Evolutionary conservation across 2,797 vertebrate genomes (phyloP).

Genomic region (Numenius phaeopus): DNA sequence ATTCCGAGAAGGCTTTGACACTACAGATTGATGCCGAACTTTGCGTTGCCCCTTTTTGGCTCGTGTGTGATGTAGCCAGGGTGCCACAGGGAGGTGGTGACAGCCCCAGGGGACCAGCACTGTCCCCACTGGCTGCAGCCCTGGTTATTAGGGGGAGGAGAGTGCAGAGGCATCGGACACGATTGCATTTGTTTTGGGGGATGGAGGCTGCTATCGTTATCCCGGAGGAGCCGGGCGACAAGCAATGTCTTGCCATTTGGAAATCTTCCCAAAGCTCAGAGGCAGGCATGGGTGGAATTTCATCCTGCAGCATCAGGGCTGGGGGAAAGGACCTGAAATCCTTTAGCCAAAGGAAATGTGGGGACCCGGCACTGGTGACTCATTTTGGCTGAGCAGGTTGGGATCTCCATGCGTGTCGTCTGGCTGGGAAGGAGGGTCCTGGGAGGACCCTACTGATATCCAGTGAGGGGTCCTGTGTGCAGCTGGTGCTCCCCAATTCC

Average conservation of each 20-base stretch:
- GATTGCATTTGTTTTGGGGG: neutral
- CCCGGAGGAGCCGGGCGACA: accelerated
- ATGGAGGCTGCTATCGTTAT: neutral
- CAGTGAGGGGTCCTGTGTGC: neutral
- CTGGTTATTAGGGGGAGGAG: neutral
- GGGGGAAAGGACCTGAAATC: neutral
- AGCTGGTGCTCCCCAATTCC: neutral
- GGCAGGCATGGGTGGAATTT: neutral
- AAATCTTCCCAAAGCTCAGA: neutral
- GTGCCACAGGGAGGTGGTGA: neutral
- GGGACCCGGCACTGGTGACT: neutral
- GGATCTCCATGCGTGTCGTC: accelerated
- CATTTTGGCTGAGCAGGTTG: neutral
- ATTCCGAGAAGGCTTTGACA: neutral
- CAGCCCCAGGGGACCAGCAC: neutral
- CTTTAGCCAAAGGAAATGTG: accelerated
- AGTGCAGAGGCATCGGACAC: accelerated
- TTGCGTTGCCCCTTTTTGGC: neutral
- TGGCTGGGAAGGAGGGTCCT: neutral
- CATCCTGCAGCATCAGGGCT: neutral
- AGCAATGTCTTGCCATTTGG: neutral
- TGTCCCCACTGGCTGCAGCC: accelerated
- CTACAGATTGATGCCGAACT: too few species aligned
- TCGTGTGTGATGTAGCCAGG: accelerated
- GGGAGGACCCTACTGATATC: neutral